A percentile compares a stretch with the other conserved stretches of the same genome.
Conservation (phyloP, 1,140 invertebrate species). For the Drosophila yakuba region DNA sequence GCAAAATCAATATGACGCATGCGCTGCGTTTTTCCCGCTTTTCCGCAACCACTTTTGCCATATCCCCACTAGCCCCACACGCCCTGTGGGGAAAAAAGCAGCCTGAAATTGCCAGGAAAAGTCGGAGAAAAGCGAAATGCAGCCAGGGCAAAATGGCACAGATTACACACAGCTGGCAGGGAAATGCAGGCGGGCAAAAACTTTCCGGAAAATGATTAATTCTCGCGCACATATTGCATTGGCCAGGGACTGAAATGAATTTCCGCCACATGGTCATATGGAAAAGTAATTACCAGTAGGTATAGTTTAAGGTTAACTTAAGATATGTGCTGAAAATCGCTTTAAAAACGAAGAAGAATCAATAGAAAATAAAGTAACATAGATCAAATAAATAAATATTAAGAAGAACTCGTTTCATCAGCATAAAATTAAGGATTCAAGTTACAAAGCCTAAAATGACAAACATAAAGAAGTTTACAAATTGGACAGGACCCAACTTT, state of each 20-base stretch:
- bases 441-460: no score
- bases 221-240: conserved; percentile 10
- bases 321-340: no score
- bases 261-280: not conserved
- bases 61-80: not conserved
- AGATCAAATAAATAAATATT: no score
- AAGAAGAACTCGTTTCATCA: no score
- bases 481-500: not conserved
- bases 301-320: not conserved
- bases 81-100: conserved; percentile 9
- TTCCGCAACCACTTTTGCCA: not conserved
- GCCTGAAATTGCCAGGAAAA: conserved; percentile 38
- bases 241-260: not conserved
- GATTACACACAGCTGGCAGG: conserved; percentile 37
- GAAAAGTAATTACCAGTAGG: conserved; percentile 4
- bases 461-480: not conserved
- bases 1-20: conserved; percentile 79
- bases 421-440: not conserved
- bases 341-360: no score
- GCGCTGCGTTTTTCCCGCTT: conserved; percentile 49
- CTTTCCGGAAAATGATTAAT: conserved; percentile 20
- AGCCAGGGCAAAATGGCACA: conserved; percentile 38
- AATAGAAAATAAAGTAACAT: no score
- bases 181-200: conserved; percentile 14
- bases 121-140: conserved; percentile 44